Conservation (phyloP, 2,113 vertebrate species). For the Cricetomys ansorgei region DNA sequence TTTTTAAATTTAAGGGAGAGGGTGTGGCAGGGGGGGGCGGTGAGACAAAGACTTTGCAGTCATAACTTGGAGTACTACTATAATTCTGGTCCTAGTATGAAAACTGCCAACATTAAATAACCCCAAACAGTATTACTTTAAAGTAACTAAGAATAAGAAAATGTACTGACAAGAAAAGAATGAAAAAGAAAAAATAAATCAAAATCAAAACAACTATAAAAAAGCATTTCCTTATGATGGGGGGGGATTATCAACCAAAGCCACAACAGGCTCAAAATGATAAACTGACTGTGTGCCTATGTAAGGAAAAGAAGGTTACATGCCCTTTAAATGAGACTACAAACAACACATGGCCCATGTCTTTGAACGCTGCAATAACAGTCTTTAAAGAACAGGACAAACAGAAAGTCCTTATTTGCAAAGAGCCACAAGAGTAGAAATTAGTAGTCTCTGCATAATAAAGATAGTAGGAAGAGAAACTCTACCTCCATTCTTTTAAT, state of each 20-base stretch:
- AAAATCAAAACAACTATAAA: neutral
- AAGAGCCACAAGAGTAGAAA: conserved; percentile 36
- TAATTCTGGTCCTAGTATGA: neutral
- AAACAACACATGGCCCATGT: conserved; percentile 50
- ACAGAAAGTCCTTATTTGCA: conserved; percentile 61
- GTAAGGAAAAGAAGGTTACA: neutral
- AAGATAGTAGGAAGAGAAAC: conserved; percentile 26
- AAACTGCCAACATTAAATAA: conserved; percentile 8
- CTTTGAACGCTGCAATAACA: conserved; percentile 43
- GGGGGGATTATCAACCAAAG: conserved; percentile 27
- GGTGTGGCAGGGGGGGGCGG: neutral
- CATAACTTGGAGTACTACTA: conserved; percentile 43
- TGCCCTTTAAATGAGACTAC: conserved; percentile 49
- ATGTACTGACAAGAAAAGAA: neutral
- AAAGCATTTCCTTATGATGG: neutral
- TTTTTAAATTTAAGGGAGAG: conserved; percentile 40
- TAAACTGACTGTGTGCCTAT: neutral
- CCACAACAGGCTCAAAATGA: conserved; percentile 41
- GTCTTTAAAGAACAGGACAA: conserved; percentile 60
- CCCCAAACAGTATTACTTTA: conserved; percentile 21
- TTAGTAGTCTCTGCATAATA: conserved; percentile 61
- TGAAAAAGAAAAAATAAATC: too few relatives aligned
- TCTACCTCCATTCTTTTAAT: conserved; percentile 36
- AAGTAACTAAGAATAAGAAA: conserved; percentile 14
- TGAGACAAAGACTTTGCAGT: conserved; percentile 62